Conservation (phyloP, 2,888 invertebrate genomes). For the Miltochrista miniata region DNA sequence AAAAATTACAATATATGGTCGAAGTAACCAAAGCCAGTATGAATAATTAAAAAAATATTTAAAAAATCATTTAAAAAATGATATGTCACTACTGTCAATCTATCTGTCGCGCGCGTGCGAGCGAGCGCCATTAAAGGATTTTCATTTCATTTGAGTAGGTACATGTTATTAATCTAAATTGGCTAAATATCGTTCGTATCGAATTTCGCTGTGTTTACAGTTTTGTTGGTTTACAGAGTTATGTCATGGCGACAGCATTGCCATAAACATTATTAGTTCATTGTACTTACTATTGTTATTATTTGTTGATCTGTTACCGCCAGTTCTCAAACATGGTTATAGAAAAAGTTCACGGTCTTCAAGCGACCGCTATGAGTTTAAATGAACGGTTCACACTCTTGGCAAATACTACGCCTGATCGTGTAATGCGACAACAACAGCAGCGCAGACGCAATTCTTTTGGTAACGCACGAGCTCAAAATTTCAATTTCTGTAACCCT, state of each 20-base stretch:
- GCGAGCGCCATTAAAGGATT: no score
- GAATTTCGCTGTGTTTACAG: constrained; percentile 23
- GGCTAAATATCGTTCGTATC: constrained; percentile 28
- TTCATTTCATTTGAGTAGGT: not conserved
- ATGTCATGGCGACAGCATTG: constrained; percentile 19
- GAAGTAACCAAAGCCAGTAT: no score
- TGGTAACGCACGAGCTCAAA: constrained; percentile 36
- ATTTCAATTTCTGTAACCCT: constrained; percentile 40
- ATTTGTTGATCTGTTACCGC: constrained; percentile 6
- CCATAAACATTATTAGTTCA: constrained; percentile 7
- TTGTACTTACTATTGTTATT: constrained; percentile 14
- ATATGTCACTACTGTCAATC: no score
- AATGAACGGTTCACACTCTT: constrained; percentile 65
- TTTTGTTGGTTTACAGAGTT: not conserved
- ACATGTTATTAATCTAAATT: no score
- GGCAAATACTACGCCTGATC: constrained; percentile 36
- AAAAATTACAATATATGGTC: no score
- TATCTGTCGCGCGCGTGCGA: no score
- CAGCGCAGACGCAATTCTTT: constrained; percentile 34
- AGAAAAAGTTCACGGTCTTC: constrained; percentile 69
- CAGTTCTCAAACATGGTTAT: constrained; percentile 52
- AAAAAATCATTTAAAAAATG: no score
- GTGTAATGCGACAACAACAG: constrained; percentile 19
- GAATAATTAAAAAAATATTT: no score
- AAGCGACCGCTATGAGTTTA: constrained; percentile 68